phyloP scores from a whole-genome alignment of 2,113 vertebrate species.

The Mormoops blainvillei region DNA sequence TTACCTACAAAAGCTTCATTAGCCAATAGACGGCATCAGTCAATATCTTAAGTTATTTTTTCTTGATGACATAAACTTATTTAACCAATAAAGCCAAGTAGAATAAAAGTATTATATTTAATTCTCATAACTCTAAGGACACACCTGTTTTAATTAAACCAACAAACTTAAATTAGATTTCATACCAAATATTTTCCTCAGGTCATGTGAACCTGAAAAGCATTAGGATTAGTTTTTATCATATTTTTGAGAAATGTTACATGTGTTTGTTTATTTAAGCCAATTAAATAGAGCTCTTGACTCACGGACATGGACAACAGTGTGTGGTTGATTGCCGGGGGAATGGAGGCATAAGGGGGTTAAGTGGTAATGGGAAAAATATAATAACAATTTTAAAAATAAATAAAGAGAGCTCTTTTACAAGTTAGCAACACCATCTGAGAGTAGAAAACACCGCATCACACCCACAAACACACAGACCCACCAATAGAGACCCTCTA shows the following conservation, averaged over 20 bases:
- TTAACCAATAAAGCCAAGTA: background rate
- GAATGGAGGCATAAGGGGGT: too few relatives aligned
- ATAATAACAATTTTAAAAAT: too few relatives aligned
- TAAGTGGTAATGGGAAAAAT: too few relatives aligned
- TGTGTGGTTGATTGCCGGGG: too few relatives aligned
- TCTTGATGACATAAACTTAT: background rate
- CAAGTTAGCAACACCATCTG: background rate
- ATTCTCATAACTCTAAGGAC: background rate
- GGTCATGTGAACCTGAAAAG: background rate
- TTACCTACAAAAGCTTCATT: background rate
- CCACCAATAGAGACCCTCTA: background rate
- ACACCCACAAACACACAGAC: background rate
- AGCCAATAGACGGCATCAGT: background rate
- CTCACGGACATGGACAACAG: too few relatives aligned
- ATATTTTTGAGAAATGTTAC: background rate
- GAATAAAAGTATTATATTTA: background rate
- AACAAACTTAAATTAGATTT: background rate
- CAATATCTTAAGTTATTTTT: background rate
- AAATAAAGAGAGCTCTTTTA: too few relatives aligned
- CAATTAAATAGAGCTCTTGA: background rate
- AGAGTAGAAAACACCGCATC: background rate
- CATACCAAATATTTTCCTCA: background rate
- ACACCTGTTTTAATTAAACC: background rate
- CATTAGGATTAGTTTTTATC: background rate
- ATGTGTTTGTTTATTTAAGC: background rate